Evolutionary conservation across 2,888 invertebrate species (phyloP).

Genomic region (Baronia brevicornis): DNA sequence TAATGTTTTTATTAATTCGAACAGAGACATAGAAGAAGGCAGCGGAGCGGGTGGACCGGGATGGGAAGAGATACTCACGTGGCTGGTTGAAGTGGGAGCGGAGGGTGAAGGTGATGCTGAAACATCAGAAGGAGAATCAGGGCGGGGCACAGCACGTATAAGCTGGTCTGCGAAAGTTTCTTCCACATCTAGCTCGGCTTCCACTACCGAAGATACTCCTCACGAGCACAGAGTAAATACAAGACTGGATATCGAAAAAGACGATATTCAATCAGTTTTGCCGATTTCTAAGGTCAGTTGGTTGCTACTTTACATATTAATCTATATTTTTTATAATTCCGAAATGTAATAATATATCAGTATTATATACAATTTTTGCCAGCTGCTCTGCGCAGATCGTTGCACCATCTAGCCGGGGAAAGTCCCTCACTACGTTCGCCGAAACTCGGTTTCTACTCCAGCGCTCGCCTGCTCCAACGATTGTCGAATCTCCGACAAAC

Average conservation of each 20-base stretch:
- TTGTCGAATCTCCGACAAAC: too few species aligned
- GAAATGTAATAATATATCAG: too few species aligned
- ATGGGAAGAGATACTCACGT: constrained; percentile 90
- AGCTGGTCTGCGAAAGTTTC: constrained; percentile 85
- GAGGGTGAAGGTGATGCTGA: constrained; percentile 78
- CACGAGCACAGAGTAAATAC: constrained; percentile 82
- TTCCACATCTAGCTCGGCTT: constrained; percentile 37
- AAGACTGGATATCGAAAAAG: constrained; percentile 92
- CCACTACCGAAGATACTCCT: constrained; percentile 59
- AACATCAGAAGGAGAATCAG: constrained; percentile 70
- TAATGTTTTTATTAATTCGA: constrained; percentile 14
- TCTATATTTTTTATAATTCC: neutral
- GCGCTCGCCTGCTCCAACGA: too few species aligned
- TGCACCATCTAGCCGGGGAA: too few species aligned
- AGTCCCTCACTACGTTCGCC: too few species aligned
- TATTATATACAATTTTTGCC: too few species aligned
- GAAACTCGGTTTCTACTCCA: too few species aligned
- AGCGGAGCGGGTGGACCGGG: constrained; percentile 59
- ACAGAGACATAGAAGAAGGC: constrained; percentile 51
- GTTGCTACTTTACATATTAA: neutral
- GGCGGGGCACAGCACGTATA: constrained; percentile 88
- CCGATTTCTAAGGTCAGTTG: constrained; percentile 91
- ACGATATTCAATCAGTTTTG: constrained; percentile 93
- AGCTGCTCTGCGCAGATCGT: too few species aligned
- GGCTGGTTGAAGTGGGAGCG: constrained; percentile 93